Conservation (phyloP, 2,797 vertebrate genomes). For the Siniperca scherzeri region DNA sequence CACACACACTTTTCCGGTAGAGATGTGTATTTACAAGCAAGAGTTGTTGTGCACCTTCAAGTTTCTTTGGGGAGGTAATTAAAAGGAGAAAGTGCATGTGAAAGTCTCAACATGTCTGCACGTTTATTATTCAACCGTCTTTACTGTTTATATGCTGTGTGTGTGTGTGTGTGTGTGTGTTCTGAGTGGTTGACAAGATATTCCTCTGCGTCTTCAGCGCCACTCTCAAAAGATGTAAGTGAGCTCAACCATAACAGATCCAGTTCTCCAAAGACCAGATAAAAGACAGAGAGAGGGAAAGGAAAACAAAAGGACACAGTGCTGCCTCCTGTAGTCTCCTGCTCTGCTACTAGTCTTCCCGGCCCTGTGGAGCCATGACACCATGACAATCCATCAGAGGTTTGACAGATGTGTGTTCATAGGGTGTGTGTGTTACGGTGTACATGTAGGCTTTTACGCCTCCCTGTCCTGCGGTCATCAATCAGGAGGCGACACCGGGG, state of each 20-base stretch:
- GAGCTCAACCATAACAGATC: slow-evolving; percentile 47
- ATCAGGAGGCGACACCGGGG: slow-evolving; percentile 68
- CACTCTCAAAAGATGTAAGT: slow-evolving; percentile 42
- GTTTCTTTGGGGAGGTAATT: slow-evolving; percentile 59
- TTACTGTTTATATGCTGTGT: background rate
- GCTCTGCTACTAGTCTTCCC: slow-evolving; percentile 10
- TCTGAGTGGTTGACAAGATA: slow-evolving; percentile 39
- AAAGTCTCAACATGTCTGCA: slow-evolving; percentile 10
- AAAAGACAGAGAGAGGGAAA: slow-evolving; percentile 30
- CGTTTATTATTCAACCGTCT: slow-evolving; percentile 34
- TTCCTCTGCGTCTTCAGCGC: slow-evolving; percentile 46
- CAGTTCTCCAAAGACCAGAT: slow-evolving; percentile 36
- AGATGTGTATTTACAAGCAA: slow-evolving; percentile 6
- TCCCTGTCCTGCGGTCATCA: slow-evolving; percentile 47
- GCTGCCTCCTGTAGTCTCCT: slow-evolving; percentile 5
- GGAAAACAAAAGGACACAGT: slow-evolving; percentile 7
- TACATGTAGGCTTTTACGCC: slow-evolving; percentile 43
- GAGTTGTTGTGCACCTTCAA: slow-evolving; percentile 11
- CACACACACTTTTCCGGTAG: background rate
- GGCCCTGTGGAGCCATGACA: slow-evolving; percentile 44
- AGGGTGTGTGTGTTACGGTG: slow-evolving; percentile 26
- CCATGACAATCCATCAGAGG: slow-evolving; percentile 41
- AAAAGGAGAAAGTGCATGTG: background rate
- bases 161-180: background rate
- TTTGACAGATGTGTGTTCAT: slow-evolving; percentile 42